Evolutionary conservation across 2,113 vertebrate species (phyloP).

Genomic region (Paratilapia polleni): DNA sequence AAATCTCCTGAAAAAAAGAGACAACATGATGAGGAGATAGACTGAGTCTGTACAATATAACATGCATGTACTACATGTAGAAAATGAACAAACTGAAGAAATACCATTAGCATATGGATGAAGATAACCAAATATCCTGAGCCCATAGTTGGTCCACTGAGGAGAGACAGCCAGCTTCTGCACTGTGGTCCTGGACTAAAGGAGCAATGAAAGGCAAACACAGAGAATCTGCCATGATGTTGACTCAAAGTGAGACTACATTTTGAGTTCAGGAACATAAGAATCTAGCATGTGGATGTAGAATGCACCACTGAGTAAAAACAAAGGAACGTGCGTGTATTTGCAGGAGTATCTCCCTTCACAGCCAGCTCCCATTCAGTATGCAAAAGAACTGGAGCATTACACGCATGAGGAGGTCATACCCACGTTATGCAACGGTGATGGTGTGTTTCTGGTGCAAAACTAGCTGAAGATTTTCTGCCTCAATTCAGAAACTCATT

Average conservation of each 20-base stretch:
- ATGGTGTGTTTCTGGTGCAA: not conserved
- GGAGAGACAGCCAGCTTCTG: constrained; percentile 89
- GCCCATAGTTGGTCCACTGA: constrained; percentile 91
- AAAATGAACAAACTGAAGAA: not conserved
- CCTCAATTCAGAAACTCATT: too few relatives aligned
- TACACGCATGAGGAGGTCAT: not conserved
- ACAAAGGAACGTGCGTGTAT: not conserved
- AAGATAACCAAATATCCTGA: constrained; percentile 94
- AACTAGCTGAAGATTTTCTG: not conserved
- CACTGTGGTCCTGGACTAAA: constrained; percentile 86
- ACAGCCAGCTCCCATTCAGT: not conserved
- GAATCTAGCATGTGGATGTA: constrained; percentile 34
- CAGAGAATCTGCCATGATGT: not conserved
- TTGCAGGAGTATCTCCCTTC: not conserved
- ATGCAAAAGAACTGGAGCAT: not conserved
- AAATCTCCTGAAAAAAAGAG: constrained; percentile 83
- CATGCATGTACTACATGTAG: not conserved
- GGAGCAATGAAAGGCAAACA: constrained; percentile 1
- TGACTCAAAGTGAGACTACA: constrained; percentile 22
- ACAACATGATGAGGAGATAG: not conserved
- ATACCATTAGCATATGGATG: constrained; percentile 88
- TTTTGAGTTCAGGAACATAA: not conserved
- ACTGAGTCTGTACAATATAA: not conserved
- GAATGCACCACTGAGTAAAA: constrained; percentile 45
- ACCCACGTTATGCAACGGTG: not conserved